Evolutionary conservation across 2,113 vertebrate species (phyloP), one percentile per base, ranked within the genome.

Genomic region (Salvelinus fontinalis): DNA sequence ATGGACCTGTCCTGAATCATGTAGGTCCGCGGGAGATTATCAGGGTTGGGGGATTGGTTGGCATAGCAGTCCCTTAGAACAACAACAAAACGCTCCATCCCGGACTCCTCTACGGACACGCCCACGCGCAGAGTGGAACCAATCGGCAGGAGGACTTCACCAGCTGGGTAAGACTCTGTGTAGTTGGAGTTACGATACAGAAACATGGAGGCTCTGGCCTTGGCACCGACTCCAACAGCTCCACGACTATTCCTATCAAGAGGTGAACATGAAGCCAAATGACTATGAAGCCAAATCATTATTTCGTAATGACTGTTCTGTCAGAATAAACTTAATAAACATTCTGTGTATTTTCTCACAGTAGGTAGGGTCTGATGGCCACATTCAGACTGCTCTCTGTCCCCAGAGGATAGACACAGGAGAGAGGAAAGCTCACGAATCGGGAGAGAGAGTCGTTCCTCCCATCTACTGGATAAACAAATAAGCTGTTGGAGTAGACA

Each of bases 41-140:
- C 14, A 12, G 84, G 65, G 13, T 76, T 74, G 24, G 82, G 11
- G 11, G 86, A 78, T 3, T 81, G 76, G 31, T 84, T 84, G 34
- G 84, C 69, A 1, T 80, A 90, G 84, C 92, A 93, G 81, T 89
- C 66, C 22, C 90, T 89, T 71, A 93, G 69, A 74, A 91, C 82
- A 5, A 86, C 34, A 3, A 59, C 86, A 75, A 91, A 88, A 24
- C 20, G n/a, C 3, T 34, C 48, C 2, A 57, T 24, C 0, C 87
- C 83, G 2, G 27, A 73, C 8, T 75, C 72, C 0, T 77, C 48
- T 39, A 89, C 83, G 27, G 71, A 79, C 49, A 91, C 70, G 0
- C 85, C 85, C 67, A 93, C 88, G 0, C 88, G 79, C 14, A 92
- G 51, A 1, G 84, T 70, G 2, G 85, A 82, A 24, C 87, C 90